phyloP scores from a whole-genome alignment of 2,113 vertebrate species.

The Takifugu bimaculatus region DNA sequence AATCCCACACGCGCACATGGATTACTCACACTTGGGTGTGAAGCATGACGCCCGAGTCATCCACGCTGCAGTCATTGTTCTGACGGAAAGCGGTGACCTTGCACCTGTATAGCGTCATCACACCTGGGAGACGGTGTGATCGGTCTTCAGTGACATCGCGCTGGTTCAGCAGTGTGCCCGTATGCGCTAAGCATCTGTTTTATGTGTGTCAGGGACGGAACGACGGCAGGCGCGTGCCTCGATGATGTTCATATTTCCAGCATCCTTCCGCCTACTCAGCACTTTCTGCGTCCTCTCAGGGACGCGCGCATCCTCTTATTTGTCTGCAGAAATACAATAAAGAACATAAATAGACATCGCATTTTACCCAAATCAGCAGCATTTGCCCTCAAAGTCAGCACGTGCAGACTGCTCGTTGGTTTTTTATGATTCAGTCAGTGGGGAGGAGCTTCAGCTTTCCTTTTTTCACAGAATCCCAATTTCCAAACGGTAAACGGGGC shows the following conservation, averaged over 20 bases:
- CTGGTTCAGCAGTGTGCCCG: constrained; percentile 50
- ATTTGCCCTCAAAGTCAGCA: constrained; percentile 7
- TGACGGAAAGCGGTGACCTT: constrained; percentile 52
- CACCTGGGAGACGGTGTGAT: constrained; percentile 47
- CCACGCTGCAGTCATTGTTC: constrained; percentile 11
- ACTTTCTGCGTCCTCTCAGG: constrained; percentile 15
- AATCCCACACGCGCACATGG: constrained; percentile 14
- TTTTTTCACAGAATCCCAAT: no score
- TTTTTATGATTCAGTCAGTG: background rate
- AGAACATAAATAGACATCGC: constrained; percentile 64
- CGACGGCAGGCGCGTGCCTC: background rate
- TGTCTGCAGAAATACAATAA: constrained; percentile 57
- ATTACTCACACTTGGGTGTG: background rate
- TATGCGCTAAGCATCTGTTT: background rate
- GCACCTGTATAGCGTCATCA: constrained; percentile 42
- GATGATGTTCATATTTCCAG: constrained; percentile 53
- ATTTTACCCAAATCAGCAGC: constrained; percentile 35
- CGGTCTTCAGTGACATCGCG: constrained; percentile 51
- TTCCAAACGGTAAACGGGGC: no score
- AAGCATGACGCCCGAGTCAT: no score
- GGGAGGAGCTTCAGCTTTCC: no score
- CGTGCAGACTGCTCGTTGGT: constrained; percentile 10
- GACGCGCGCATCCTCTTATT: constrained; percentile 40
- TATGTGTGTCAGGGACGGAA: background rate
- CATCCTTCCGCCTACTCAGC: constrained; percentile 47